phyloP scores from a whole-genome alignment of 1,140 invertebrate species.

The Onthophagus taurus region DNA sequence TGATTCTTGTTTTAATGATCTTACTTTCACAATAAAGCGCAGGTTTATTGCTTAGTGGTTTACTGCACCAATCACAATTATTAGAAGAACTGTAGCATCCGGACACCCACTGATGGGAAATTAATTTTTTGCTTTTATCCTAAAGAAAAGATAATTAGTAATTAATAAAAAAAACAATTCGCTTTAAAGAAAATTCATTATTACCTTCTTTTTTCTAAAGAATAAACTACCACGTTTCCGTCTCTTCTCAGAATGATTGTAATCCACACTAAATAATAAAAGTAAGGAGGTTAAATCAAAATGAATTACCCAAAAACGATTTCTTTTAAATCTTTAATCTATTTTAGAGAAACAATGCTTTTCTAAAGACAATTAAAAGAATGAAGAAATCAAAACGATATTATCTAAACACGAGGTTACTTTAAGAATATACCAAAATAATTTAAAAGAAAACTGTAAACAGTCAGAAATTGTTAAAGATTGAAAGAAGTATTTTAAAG shows the following conservation, averaged over 20 bases:
- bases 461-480: background rate
- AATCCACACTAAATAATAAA: constrained; percentile 48
- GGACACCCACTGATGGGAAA: constrained; percentile 65
- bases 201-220: constrained; percentile 79
- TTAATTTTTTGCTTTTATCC: constrained; percentile 63
- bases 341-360: background rate
- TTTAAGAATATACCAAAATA: background rate
- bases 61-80: constrained; percentile 73
- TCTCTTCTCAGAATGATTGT: constrained; percentile 72
- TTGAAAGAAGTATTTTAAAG: background rate
- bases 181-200: constrained; percentile 9
- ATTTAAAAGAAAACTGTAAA: background rate
- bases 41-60: constrained; percentile 69
- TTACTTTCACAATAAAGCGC: constrained; percentile 50
- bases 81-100: constrained; percentile 51
- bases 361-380: background rate
- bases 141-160: constrained; percentile 27
- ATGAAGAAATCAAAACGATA: background rate
- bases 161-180: background rate
- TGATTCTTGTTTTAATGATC: constrained; percentile 20
- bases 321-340: background rate
- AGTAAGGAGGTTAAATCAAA: too few relatives aligned
- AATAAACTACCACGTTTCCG: constrained; percentile 80
- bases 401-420: background rate
- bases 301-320: too few relatives aligned